Base-by-base conservation (phyloP, 2,888 invertebrate genomes). In the Sinohyriopsis cumingii region DNA sequence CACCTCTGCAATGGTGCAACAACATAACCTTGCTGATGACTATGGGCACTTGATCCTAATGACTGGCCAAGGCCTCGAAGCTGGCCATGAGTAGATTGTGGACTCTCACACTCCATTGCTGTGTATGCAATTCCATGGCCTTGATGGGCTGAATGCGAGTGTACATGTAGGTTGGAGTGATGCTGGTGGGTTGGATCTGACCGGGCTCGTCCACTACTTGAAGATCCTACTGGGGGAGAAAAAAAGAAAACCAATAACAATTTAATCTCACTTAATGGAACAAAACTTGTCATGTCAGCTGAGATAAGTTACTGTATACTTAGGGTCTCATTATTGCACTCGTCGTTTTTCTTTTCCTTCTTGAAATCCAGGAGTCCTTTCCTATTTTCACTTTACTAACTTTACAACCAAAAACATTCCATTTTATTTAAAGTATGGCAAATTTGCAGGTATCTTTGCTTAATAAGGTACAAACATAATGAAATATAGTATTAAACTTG, bases 161-260 rank as follows among this genome's bases (percentile, higher is more conserved):
- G 84, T 55, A 80, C 72, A 76, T 83, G 85, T 55, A 83, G 80
- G 62, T 85, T 81, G 24, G 82, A 83, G 65, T 85, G 85, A 73
- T 90, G 89, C 76, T 90, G 90, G 78, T 90, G 90, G 65, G 90
- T 89, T n/a, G 90, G 87, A 72, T 87, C 88, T 5, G 88, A 87
- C 63, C 87, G 71, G 6, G 87, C 87, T 59, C 87, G 84, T 59
- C 90, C 89, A 79, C 85, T 84, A 54, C 83, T 78, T 59, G 82
- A 79, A 9, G 81, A 78, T 60, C 82, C 83, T 60, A 84, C 85
- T 85, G 84, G n/a, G 82, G 82, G 63, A 67, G 28, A 67, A 62
- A 55, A 65, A 24, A 56, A 33, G 54, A n/a, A 15, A 6, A 22
- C 25, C 3, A 25, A 15, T 15, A 2, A 45, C 45, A 45, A 45